Percentiles rank a stretch among this genome's conserved stretches.
Conservation (phyloP, 1,140 invertebrate genomes). For the Heliothis subflexa region DNA sequence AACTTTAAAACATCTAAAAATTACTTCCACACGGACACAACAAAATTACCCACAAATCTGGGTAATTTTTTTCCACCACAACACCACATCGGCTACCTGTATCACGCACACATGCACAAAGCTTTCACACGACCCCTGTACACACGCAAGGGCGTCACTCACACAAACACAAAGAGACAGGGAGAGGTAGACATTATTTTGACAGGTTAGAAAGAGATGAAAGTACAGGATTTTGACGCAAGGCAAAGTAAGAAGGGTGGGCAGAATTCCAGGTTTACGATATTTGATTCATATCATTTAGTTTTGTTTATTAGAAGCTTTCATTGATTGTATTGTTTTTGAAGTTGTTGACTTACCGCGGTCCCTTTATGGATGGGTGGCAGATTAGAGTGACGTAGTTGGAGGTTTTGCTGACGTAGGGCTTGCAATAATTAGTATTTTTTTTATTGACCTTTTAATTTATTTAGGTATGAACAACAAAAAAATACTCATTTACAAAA, state of each 20-base stretch:
- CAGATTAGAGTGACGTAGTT: no score
- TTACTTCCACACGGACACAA: no score
- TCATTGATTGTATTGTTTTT: neutral
- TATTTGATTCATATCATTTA: neutral
- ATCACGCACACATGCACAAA: constrained; percentile 25
- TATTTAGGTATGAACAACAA: no score
- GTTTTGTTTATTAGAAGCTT: neutral
- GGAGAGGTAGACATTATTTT: neutral
- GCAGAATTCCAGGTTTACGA: constrained; percentile 5
- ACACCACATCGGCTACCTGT: constrained; percentile 40
- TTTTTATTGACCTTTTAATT: no score
- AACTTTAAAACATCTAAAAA: no score
- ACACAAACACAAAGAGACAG: constrained; percentile 28
- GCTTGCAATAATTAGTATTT: no score
- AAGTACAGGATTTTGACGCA: constrained; percentile 24
- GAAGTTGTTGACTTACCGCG: no score
- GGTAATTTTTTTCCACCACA: constrained; percentile 10
- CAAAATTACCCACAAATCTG: constrained; percentile 27
- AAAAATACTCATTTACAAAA: no score
- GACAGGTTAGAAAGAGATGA: neutral
- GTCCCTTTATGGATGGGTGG: no score
- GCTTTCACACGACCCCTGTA: constrained; percentile 38
- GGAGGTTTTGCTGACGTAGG: no score
- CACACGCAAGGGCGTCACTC: constrained; percentile 39
- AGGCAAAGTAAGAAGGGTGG: neutral